Conservation (phyloP, 23 tunicate species). For the Styela clava region DNA sequence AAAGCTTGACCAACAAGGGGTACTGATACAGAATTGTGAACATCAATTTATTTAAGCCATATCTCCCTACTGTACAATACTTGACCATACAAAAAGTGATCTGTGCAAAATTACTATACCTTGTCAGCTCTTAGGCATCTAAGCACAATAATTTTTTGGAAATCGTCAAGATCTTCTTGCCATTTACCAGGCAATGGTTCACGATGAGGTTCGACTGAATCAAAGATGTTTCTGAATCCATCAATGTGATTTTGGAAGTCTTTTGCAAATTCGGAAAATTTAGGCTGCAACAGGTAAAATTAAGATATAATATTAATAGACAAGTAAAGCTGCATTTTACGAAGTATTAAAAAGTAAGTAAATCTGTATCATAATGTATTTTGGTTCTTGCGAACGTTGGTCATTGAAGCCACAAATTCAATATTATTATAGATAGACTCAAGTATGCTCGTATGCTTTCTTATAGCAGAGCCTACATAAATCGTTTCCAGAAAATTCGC, state of each 20-base stretch:
- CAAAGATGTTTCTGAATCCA: slow-evolving; percentile 79
- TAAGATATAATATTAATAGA: neutral
- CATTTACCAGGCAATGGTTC: slow-evolving; percentile 77
- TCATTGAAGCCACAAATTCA: too few relatives aligned
- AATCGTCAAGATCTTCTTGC: slow-evolving; percentile 68
- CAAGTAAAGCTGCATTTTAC: neutral
- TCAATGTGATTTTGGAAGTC: slow-evolving; percentile 77
- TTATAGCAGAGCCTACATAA: too few relatives aligned
- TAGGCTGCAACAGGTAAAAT: slow-evolving; percentile 64
- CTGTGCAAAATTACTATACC: too few relatives aligned
- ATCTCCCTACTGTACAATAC: too few relatives aligned
- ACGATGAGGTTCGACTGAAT: slow-evolving; percentile 84
- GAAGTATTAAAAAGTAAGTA: neutral
- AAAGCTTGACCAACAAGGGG: too few relatives aligned
- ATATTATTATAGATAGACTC: too few relatives aligned
- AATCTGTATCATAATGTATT: neutral
- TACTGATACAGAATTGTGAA: too few relatives aligned
- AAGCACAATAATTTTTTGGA: slow-evolving; percentile 79
- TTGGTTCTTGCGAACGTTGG: too few relatives aligned
- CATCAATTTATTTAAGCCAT: too few relatives aligned
- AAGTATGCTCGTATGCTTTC: too few relatives aligned
- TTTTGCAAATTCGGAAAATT: slow-evolving; percentile 74
- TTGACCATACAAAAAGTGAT: too few relatives aligned
- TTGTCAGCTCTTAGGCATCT: slow-evolving; percentile 87
- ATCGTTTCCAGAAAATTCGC: too few relatives aligned